Conservation (phyloP, 1,140 invertebrate genomes). For the Papilio aristodemus region DNA sequence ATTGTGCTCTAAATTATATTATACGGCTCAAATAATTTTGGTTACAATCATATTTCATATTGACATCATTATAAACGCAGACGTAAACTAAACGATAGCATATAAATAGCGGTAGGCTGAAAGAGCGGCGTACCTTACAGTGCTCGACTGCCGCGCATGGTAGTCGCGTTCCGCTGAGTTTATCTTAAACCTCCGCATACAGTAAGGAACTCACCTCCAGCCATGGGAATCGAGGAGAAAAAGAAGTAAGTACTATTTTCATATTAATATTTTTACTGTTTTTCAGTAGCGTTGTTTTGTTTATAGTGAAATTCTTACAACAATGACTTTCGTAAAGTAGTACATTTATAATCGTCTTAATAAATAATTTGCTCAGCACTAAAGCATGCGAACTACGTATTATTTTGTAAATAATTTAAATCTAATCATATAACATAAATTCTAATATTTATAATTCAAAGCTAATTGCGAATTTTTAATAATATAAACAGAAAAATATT, state of each 20-base stretch:
- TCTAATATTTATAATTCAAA: background rate
- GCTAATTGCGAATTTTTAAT: background rate
- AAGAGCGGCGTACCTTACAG: background rate
- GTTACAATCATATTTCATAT: background rate
- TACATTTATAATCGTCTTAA: background rate
- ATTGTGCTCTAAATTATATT: too few relatives aligned
- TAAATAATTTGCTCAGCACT: background rate
- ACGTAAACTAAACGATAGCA: background rate
- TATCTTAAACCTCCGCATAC: background rate
- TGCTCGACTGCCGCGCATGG: background rate
- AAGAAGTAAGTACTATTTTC: slow-evolving; percentile 36
- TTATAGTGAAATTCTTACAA: background rate
- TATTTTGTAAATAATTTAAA: background rate
- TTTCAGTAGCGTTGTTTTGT: slow-evolving; percentile 2
- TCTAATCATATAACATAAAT: too few relatives aligned
- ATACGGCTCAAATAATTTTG: background rate
- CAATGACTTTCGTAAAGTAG: background rate
- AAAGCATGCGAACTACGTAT: background rate
- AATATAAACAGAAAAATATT: too few relatives aligned
- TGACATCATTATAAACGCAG: background rate
- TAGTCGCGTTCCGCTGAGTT: background rate
- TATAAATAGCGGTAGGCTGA: slow-evolving; percentile 11
- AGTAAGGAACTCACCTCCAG: background rate
- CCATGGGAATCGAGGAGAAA: slow-evolving; percentile 40
- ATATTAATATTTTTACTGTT: slow-evolving; percentile 19